These are phyloP conservation scores for Ashinkailepas kermadecensis DNA, from an alignment of 2,888 invertebrate genomes.

Conservation along the genomic window DNA sequence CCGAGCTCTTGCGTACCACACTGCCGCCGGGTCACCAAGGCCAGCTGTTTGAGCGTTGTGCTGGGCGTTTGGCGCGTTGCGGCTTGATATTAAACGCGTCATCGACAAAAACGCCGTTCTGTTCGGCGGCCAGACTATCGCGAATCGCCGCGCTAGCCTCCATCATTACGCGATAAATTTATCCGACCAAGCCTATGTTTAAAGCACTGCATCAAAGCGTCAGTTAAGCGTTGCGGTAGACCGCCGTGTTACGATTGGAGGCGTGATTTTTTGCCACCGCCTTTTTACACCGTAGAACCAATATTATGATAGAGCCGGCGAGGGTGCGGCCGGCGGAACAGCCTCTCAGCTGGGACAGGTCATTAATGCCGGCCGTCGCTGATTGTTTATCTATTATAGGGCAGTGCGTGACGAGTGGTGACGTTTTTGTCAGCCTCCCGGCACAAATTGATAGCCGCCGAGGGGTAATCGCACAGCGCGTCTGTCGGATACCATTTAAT, in stretches of 20 bases:
- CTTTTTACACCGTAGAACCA: conserved; percentile 17
- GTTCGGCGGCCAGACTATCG: background rate
- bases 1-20: too few relatives aligned
- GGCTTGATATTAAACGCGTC: background rate
- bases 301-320: background rate
- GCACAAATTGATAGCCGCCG: background rate
- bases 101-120: background rate
- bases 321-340: background rate
- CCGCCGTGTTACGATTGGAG: background rate
- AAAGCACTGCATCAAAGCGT: background rate
- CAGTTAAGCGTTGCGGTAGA: conserved; percentile 2
- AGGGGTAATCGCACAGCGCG: background rate
- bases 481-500: conserved; percentile 7
- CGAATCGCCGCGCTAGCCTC: background rate
- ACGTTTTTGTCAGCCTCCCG: background rate
- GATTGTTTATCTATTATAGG: conserved; percentile 5
- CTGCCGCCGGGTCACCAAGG: background rate
- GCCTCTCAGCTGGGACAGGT: background rate
- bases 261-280: conserved; percentile 14
- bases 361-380: background rate
- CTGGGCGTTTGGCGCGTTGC: background rate
- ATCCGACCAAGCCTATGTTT: background rate
- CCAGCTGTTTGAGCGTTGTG: background rate
- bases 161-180: conserved; percentile 11
- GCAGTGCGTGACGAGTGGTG: background rate